phyloP scores from a whole-genome alignment of 2,113 vertebrate species.

The Hiodon alosoides region DNA sequence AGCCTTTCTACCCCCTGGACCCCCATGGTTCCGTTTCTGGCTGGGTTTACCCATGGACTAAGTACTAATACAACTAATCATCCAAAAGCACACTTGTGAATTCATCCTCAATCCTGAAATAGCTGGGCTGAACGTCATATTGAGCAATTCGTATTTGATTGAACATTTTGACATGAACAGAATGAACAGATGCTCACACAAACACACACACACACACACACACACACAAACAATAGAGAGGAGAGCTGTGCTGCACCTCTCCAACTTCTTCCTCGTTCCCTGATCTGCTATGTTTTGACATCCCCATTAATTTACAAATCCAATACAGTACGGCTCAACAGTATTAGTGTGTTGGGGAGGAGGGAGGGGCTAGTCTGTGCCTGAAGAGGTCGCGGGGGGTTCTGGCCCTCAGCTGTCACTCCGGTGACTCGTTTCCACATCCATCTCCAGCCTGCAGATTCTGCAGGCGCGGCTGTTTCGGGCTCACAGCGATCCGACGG shows the following conservation, averaged over 20 bases:
- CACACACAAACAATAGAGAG: slow-evolving; percentile 6
- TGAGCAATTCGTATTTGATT: not conserved
- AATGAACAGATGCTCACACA: not conserved
- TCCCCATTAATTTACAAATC: slow-evolving; percentile 56
- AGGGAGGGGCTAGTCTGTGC: slow-evolving; percentile 17
- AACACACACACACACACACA: not conserved
- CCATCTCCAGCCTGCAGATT: slow-evolving; percentile 41
- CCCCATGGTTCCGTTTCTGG: too few relatives aligned
- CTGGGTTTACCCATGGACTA: not conserved
- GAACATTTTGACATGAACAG: not conserved
- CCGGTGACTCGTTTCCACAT: slow-evolving; percentile 50
- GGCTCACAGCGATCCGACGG: slow-evolving; percentile 43
- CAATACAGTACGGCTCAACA: slow-evolving; percentile 53
- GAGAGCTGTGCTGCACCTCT: slow-evolving; percentile 11
- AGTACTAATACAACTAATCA: slow-evolving; percentile 6
- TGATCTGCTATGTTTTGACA: slow-evolving; percentile 50
- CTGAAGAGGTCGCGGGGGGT: slow-evolving; percentile 23
- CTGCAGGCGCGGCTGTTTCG: slow-evolving; percentile 44
- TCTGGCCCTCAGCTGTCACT: slow-evolving; percentile 46
- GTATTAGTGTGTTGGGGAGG: slow-evolving; percentile 35
- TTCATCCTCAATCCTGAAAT: not conserved
- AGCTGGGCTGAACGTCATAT: not conserved
- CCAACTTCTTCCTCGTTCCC: slow-evolving; percentile 40
- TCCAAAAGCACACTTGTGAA: not conserved
- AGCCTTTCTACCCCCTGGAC: too few relatives aligned